phyloP scores from a whole-genome alignment of 2,113 vertebrate species.

The Antechinus flavipes region DNA sequence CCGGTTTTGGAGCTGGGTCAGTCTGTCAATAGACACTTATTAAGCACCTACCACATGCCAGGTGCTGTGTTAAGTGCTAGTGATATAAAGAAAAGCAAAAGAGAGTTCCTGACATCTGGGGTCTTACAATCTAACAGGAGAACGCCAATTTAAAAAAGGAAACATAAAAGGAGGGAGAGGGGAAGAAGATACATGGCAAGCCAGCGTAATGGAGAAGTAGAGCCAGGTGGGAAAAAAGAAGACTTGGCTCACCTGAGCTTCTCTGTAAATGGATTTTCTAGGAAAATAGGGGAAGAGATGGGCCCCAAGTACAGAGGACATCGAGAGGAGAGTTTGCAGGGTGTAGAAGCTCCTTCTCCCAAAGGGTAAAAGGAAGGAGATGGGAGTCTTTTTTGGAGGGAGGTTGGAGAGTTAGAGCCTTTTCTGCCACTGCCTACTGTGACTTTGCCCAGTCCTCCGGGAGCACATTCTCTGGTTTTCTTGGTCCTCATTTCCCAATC shows the following conservation, averaged over 20 bases:
- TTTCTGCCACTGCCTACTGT: neutral
- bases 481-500: neutral
- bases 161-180: neutral
- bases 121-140: neutral
- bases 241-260: neutral
- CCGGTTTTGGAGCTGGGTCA: neutral
- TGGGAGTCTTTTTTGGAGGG: neutral
- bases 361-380: neutral
- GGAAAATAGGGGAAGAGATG: neutral
- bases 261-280: neutral
- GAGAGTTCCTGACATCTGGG: neutral
- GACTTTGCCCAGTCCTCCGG: neutral
- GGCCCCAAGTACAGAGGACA: neutral
- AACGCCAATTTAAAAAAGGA: neutral
- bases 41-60: neutral
- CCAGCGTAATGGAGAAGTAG: neutral
- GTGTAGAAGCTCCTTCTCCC: neutral
- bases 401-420: neutral
- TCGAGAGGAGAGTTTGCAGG: neutral
- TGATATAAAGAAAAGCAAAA: neutral
- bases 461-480: neutral
- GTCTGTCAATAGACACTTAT: neutral
- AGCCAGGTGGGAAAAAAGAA: neutral
- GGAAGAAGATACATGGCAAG: neutral
- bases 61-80: neutral